Evolutionary conservation across 1,140 invertebrate genomes (phyloP).

Genomic region (Meloidogyne hapla): DNA sequence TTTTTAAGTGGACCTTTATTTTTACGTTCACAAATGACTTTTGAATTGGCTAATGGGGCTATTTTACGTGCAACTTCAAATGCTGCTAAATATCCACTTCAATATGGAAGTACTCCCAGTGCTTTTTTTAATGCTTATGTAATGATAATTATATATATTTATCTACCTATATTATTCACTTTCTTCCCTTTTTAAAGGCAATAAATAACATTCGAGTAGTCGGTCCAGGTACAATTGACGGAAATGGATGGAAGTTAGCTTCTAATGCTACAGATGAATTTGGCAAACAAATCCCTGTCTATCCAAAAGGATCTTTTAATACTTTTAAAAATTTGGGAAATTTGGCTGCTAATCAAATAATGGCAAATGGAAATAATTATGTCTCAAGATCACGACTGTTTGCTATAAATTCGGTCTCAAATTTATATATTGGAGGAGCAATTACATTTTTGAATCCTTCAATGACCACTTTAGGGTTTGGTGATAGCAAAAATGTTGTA

Average conservation of each 20-base stretch:
- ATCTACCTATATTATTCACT: too few relatives aligned
- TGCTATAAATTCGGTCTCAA: background rate
- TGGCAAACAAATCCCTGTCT: background rate
- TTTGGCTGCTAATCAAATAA: conserved; percentile 8
- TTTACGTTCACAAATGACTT: conserved; percentile 9
- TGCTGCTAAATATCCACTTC: background rate
- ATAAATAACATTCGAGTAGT: background rate
- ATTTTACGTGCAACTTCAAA: conserved; percentile 10
- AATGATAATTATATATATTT: background rate
- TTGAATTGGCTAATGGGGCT: conserved; percentile 8
- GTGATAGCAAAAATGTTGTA: background rate
- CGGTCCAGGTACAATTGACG: background rate
- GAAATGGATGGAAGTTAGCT: conserved; percentile 9
- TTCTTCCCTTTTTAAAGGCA: background rate
- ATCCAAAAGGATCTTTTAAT: background rate
- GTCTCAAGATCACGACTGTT: background rate
- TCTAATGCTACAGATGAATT: conserved; percentile 3
- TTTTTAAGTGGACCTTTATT: conserved; percentile 7
- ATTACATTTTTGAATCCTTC: background rate
- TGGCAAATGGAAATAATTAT: background rate
- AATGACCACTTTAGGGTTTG: background rate
- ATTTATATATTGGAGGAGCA: background rate
- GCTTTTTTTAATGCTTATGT: background rate
- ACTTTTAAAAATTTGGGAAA: background rate
- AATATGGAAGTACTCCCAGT: background rate